Conservation (phyloP, 2,888 invertebrate species). For the Myopa testacea region DNA sequence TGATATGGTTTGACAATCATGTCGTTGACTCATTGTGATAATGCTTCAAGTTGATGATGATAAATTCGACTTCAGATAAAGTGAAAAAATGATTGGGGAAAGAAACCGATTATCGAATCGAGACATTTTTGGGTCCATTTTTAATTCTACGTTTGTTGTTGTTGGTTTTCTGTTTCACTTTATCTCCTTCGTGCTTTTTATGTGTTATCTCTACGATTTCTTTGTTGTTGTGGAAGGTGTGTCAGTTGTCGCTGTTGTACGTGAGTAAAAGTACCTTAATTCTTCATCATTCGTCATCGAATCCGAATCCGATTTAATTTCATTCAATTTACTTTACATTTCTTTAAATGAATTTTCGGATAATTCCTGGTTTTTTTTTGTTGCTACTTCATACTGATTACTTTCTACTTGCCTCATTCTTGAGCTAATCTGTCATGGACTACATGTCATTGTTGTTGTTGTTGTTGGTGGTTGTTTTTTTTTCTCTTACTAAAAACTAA, state of each 20-base stretch:
- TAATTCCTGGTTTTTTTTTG: neutral
- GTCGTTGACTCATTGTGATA: neutral
- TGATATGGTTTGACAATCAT: conserved; percentile 25
- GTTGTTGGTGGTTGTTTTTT: too few species aligned
- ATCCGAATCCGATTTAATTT: conserved; percentile 2
- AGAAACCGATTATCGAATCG: neutral
- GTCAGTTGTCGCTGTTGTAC: conserved; percentile 1
- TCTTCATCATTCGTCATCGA: neutral
- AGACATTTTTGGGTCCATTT: too few species aligned
- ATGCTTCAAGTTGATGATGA: too few species aligned
- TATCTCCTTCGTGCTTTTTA: too few species aligned
- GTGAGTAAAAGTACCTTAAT: neutral
- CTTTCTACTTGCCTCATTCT: neutral
- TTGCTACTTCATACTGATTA: neutral
- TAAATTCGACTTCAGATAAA: neutral
- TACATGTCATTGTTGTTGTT: too few species aligned
- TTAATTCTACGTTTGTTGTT: too few species aligned
- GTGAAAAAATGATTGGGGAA: neutral
- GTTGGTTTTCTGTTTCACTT: too few species aligned
- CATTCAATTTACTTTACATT: neutral
- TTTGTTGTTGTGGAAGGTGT: neutral
- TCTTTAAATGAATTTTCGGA: neutral
- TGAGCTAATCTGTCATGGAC: too few species aligned
- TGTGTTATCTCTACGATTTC: too few species aligned
- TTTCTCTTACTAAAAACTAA: neutral